phyloP scores from a whole-genome alignment of 2,797 vertebrate species.

The Pantherophis alleghaniensis region DNA sequence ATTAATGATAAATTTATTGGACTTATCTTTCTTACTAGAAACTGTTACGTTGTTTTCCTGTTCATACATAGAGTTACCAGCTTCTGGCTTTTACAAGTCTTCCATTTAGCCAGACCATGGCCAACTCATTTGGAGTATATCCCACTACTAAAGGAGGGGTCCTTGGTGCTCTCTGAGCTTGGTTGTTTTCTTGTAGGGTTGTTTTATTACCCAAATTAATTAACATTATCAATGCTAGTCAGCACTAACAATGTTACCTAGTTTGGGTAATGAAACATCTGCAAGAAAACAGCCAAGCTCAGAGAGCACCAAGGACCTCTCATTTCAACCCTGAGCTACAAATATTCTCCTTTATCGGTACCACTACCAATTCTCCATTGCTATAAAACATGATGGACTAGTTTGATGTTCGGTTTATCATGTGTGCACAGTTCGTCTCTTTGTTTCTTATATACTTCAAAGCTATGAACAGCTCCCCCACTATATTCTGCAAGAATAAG shows the following conservation, averaged over 20 bases:
- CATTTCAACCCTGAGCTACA: not conserved
- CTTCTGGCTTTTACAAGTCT: not conserved
- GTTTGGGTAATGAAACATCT: not conserved
- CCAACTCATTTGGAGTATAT: not conserved
- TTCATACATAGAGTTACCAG: not conserved
- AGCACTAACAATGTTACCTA: not conserved
- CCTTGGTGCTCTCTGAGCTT: not conserved
- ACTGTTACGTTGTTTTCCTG: not conserved
- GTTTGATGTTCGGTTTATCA: not conserved
- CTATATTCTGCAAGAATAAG: not conserved
- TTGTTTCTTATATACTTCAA: too few relatives aligned
- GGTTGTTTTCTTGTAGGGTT: too few relatives aligned
- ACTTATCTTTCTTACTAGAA: not conserved
- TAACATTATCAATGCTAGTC: not conserved
- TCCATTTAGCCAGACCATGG: not conserved
- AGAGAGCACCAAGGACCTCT: not conserved
- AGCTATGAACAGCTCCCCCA: not conserved
- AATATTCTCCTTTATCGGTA: not conserved
- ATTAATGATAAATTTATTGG: not conserved
- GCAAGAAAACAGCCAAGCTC: not conserved
- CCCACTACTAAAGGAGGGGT: not conserved
- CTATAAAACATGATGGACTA: not conserved
- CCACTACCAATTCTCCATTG: not conserved
- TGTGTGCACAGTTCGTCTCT: not conserved
- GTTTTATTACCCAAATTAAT: not conserved